Percentiles rank a stretch among this genome's conserved stretches.
Conservation (phyloP, 2,888 invertebrate genomes). For the Strigamia maritima region DNA sequence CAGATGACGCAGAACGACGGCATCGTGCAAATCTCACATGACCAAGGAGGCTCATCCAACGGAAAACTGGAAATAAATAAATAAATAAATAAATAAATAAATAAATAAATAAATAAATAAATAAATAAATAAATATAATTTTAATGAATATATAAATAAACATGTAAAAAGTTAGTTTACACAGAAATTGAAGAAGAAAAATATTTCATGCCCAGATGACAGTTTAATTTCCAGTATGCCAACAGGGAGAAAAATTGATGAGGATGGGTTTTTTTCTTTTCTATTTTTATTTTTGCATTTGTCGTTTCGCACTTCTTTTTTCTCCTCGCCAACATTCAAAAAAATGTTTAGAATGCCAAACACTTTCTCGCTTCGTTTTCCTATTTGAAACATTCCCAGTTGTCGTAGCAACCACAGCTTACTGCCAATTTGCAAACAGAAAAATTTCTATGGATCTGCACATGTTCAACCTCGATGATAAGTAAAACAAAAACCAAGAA, state of each 20-base stretch:
- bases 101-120: too few relatives aligned
- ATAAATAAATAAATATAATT: neutral
- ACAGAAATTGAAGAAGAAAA: neutral
- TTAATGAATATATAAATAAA: neutral
- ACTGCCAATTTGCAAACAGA: conserved; percentile 12
- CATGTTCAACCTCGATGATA: neutral
- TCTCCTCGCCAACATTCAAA: neutral
- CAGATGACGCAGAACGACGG: conserved; percentile 12
- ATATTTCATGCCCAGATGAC: neutral
- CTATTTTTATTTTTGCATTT: neutral
- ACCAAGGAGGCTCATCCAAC: neutral
- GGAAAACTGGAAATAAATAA: neutral
- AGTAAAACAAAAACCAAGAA: neutral
- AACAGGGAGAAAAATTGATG: neutral
- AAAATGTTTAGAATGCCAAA: conserved; percentile 18
- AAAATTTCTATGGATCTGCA: neutral
- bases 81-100: neutral
- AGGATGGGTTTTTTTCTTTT: neutral
- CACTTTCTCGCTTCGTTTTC: conserved; percentile 5
- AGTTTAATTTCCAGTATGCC: neutral
- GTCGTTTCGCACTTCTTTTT: neutral
- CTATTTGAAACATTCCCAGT: neutral
- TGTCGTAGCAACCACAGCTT: neutral
- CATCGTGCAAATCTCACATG: neutral
- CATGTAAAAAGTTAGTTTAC: neutral